These are phyloP conservation scores for Lates calcarifer DNA, from an alignment of 2,113 vertebrate species.

Conservation along the genomic window DNA sequence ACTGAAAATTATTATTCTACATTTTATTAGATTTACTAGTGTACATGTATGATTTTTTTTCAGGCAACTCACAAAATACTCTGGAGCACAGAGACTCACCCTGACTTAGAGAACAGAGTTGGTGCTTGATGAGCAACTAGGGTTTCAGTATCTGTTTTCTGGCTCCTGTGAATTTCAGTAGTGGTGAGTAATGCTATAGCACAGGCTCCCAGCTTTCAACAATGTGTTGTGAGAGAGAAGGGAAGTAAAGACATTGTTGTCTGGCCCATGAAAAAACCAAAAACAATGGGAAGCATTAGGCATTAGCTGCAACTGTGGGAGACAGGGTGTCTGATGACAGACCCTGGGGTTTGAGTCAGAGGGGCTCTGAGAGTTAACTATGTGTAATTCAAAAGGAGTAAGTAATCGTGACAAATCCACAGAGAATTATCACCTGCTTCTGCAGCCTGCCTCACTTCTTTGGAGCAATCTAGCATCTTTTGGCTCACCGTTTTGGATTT, in stretches of 20 bases:
- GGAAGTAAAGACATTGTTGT: conserved; percentile 60
- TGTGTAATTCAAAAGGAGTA: not conserved
- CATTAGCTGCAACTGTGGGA: not conserved
- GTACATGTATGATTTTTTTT: not conserved
- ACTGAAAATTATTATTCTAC: not conserved
- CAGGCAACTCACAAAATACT: not conserved
- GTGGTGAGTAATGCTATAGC: conserved; percentile 31
- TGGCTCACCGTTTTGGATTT: too few species aligned
- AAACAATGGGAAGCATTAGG: conserved; percentile 51
- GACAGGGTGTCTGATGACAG: conserved; percentile 29
- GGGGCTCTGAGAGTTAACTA: not conserved
- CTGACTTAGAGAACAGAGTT: not conserved
- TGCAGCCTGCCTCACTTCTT: too few species aligned
- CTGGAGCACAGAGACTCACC: not conserved
- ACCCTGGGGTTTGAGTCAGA: conserved; percentile 10
- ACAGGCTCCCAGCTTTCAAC: conserved; percentile 17
- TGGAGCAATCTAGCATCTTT: too few species aligned
- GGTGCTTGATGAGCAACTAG: not conserved
- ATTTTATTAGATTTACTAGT: not conserved
- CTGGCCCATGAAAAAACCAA: conserved; percentile 27
- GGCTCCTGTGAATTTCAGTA: conserved; percentile 3
- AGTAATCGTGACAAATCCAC: not conserved
- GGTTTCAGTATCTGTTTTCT: conserved; percentile 33
- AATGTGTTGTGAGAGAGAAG: conserved; percentile 18
- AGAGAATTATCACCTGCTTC: not conserved